These are phyloP conservation scores for Trinorchestia longiramus DNA, from an alignment of 1,140 invertebrate species.

Conservation along the genomic window DNA sequence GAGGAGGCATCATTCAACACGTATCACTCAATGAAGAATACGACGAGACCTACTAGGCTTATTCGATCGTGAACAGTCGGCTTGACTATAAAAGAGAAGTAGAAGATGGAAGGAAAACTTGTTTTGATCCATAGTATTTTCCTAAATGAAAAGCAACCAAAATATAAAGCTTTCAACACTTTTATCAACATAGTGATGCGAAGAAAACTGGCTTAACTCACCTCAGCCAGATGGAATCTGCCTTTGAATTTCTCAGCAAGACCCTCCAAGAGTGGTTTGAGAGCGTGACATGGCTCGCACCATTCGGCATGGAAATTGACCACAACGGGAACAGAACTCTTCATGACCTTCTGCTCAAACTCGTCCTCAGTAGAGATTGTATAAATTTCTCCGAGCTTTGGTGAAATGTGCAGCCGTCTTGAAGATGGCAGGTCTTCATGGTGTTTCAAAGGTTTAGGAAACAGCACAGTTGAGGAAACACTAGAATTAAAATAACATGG, in stretches of 20 bases:
- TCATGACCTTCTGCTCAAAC: conserved; percentile 67
- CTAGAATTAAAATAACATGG: not conserved
- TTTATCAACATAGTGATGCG: not conserved
- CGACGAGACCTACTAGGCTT: too few relatives aligned
- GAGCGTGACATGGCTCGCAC: conserved; percentile 68
- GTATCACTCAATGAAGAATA: too few relatives aligned
- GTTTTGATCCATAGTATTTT: too few relatives aligned
- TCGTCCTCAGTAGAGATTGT: conserved; percentile 65
- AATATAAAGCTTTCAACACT: not conserved
- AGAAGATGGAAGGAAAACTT: too few relatives aligned
- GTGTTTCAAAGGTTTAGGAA: not conserved
- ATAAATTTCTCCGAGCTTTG: conserved; percentile 59
- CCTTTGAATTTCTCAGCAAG: conserved; percentile 61
- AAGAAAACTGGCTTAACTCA: not conserved
- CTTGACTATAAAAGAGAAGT: too few relatives aligned
- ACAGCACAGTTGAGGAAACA: not conserved
- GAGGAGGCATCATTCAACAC: too few relatives aligned
- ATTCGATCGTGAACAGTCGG: too few relatives aligned
- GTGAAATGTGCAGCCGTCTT: conserved; percentile 17
- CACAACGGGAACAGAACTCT: conserved; percentile 65
- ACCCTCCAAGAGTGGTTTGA: conserved; percentile 65
- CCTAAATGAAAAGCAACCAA: too few relatives aligned
- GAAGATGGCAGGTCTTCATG: not conserved
- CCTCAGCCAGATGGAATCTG: conserved; percentile 63
- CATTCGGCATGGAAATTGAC: conserved; percentile 68